These are phyloP conservation scores for Monochamus saltuarius DNA, from an alignment of 1,140 invertebrate genomes.

Conservation along the genomic window DNA sequence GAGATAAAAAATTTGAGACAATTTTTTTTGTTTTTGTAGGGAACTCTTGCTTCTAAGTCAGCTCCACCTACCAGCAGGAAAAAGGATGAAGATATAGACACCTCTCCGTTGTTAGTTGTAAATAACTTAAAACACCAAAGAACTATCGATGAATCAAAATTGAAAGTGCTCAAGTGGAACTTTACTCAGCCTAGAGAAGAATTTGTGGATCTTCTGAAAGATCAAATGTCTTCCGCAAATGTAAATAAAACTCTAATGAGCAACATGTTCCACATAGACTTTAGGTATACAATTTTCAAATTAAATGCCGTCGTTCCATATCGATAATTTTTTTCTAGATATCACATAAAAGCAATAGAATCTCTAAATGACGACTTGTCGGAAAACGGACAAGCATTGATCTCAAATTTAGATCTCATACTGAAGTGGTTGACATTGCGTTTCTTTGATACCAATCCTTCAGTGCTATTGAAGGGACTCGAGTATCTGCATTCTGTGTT, in stretches of 20 bases:
- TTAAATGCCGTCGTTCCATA: background rate
- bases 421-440: slow-evolving; percentile 86
- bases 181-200: slow-evolving; percentile 91
- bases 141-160: slow-evolving; percentile 87
- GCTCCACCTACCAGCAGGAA: slow-evolving; percentile 60
- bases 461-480: slow-evolving; percentile 90
- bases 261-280: slow-evolving; percentile 95
- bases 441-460: slow-evolving; percentile 98
- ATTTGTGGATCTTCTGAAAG: slow-evolving; percentile 88
- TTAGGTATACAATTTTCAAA: slow-evolving; percentile 57
- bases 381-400: slow-evolving; percentile 73
- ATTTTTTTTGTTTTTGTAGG: slow-evolving; percentile 25
- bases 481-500: slow-evolving; percentile 89
- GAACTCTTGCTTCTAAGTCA: slow-evolving; percentile 21
- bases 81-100: slow-evolving; percentile 86
- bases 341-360: slow-evolving; percentile 95
- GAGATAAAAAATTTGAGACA: background rate
- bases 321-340: slow-evolving; percentile 58
- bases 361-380: slow-evolving; percentile 80
- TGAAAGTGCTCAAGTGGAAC: slow-evolving; percentile 95
- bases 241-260: slow-evolving; percentile 83
- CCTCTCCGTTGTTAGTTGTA: slow-evolving; percentile 75
- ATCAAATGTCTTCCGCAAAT: slow-evolving; percentile 86
- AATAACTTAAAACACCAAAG: slow-evolving; percentile 90
- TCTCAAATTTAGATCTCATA: slow-evolving; percentile 91